Conservation (phyloP, 2,113 vertebrate species). For the Oplegnathus fasciatus region DNA sequence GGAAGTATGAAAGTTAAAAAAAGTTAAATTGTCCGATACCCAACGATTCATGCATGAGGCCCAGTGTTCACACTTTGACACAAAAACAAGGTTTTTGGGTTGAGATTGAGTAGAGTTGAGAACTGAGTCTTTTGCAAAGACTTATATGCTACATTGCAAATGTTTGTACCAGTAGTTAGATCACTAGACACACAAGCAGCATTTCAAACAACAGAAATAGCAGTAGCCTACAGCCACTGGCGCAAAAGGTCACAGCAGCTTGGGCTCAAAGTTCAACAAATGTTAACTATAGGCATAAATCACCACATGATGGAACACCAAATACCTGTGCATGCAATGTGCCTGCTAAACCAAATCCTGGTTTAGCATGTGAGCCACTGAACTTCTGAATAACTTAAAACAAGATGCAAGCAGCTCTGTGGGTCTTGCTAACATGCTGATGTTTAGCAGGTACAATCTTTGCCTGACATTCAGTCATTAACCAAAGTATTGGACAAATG, state of each 20-base stretch:
- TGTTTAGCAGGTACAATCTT: no score
- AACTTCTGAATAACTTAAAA: no score
- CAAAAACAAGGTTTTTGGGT: not conserved
- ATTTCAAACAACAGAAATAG: not conserved
- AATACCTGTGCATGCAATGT: no score
- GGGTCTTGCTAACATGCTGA: no score
- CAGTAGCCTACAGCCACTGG: conserved; percentile 4
- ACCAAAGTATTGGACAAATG: no score
- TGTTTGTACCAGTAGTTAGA: not conserved
- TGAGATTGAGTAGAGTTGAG: not conserved
- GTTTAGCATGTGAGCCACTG: not conserved
- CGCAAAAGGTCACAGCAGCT: conserved; percentile 27
- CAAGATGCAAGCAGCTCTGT: no score
- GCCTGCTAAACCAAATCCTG: no score
- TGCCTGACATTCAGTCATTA: no score
- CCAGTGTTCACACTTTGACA: not conserved
- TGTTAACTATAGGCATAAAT: not conserved
- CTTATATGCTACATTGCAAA: not conserved
- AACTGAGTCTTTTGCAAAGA: not conserved
- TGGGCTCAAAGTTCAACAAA: not conserved
- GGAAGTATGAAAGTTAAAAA: no score
- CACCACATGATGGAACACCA: not conserved
- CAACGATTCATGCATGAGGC: no score
- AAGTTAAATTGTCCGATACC: no score
- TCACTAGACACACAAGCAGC: not conserved